Percentiles rank a stretch among this genome's conserved stretches.
These are phyloP conservation scores for Notarius lentiginosus DNA, from an alignment of 2,113 vertebrate genomes.

Conservation along the genomic window DNA sequence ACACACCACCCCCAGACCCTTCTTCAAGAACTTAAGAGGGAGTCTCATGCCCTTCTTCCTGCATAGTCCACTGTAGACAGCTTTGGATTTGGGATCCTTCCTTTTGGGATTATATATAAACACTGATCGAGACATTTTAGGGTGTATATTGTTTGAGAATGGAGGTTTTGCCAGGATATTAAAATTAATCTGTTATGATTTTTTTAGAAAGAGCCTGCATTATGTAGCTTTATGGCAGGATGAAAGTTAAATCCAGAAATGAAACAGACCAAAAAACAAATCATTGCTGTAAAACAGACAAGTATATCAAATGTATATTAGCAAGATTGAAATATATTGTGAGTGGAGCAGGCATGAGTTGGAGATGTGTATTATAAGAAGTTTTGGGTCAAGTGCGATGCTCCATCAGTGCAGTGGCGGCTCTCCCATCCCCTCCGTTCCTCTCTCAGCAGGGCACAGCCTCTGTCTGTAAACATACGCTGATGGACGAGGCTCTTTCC, in stretches of 20 bases:
- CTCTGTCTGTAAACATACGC: constrained; percentile 39
- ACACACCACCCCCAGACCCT: constrained; percentile 27
- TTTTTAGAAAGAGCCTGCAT: background rate
- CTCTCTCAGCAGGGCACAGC: constrained; percentile 31
- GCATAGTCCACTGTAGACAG: background rate
- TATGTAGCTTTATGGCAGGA: background rate
- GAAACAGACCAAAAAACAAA: background rate
- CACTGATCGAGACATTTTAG: background rate
- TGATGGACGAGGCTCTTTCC: constrained; percentile 30
- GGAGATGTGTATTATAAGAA: background rate
- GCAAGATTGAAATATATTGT: background rate
- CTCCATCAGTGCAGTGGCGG: constrained; percentile 28
- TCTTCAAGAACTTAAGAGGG: background rate
- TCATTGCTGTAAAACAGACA: background rate
- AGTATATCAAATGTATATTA: background rate
- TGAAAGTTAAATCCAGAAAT: background rate
- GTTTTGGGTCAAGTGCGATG: background rate
- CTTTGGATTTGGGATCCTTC: background rate
- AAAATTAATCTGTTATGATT: background rate
- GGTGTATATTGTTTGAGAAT: background rate
- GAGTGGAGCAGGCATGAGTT: background rate
- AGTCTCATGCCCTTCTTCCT: background rate
- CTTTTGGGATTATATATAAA: constrained; percentile 2
- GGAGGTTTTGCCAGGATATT: background rate
- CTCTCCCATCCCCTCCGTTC: constrained; percentile 14